Evolutionary conservation across 2,888 invertebrate genomes (phyloP).

Genomic region (Diplolepis rosae): DNA sequence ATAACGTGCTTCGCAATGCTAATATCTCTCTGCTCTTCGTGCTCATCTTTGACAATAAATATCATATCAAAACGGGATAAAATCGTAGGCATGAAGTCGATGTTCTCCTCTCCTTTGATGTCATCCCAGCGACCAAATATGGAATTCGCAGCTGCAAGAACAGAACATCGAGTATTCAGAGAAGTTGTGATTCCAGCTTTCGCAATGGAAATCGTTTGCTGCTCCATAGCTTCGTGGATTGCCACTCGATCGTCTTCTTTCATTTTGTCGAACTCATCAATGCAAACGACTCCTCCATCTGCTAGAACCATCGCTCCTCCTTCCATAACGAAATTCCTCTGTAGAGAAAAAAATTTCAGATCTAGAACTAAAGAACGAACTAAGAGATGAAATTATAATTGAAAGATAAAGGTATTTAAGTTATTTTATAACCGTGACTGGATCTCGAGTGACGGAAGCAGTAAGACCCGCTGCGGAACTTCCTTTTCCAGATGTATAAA

Average conservation of each 20-base stretch:
- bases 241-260: slow-evolving; percentile 98
- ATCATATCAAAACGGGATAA: slow-evolving; percentile 99
- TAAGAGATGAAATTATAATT: background rate
- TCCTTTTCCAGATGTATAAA: slow-evolving; percentile 99
- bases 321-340: slow-evolving; percentile 98
- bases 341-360: slow-evolving; percentile 30
- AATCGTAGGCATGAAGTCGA: slow-evolving; percentile 99
- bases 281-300: slow-evolving; percentile 99
- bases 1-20: slow-evolving; percentile 97
- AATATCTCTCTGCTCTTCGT: slow-evolving; percentile 90
- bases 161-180: slow-evolving; percentile 97
- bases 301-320: slow-evolving; percentile 99
- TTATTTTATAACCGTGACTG: slow-evolving; percentile 83
- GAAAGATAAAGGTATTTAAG: background rate
- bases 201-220: slow-evolving; percentile 99
- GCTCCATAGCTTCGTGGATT: slow-evolving; percentile 99
- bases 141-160: slow-evolving; percentile 99
- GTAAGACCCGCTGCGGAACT: slow-evolving; percentile 99
- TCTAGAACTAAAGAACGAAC: background rate
- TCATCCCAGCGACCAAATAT: slow-evolving; percentile 99
- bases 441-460: slow-evolving; percentile 96
- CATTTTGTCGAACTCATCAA: slow-evolving; percentile 99
- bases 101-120: slow-evolving; percentile 97
- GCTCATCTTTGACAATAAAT: slow-evolving; percentile 98
- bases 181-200: slow-evolving; percentile 99